Conservation (phyloP, 2,113 vertebrate genomes). For the Okapia johnstoni region DNA sequence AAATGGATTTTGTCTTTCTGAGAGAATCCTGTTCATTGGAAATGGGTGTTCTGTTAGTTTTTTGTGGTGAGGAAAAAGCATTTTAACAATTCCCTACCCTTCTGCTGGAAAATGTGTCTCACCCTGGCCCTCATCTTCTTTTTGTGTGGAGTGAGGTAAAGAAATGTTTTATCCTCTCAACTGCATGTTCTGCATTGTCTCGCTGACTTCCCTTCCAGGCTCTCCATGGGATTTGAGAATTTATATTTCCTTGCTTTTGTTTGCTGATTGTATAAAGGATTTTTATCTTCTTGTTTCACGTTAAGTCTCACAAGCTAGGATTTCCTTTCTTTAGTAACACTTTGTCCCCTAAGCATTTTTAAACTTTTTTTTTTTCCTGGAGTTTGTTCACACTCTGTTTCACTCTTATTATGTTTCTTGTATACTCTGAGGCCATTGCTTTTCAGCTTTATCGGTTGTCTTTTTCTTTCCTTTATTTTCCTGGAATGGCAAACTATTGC, state of each 20-base stretch:
- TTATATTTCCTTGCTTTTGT: conserved; percentile 59
- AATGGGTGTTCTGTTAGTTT: not conserved
- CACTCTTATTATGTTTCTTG: not conserved
- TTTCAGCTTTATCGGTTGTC: not conserved
- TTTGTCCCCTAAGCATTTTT: conserved; percentile 4
- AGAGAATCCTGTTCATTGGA: not conserved
- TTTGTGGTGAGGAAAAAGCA: conserved; percentile 35
- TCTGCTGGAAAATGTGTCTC: conserved; percentile 61
- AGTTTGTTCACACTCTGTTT: conserved; percentile 34
- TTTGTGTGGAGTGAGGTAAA: conserved; percentile 62
- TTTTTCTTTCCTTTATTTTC: not conserved
- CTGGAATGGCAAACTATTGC: not conserved
- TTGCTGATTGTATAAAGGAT: conserved; percentile 50
- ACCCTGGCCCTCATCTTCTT: conserved; percentile 67
- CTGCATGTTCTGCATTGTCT: conserved; percentile 57
- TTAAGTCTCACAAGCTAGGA: conserved; percentile 40
- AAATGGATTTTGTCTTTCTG: not conserved
- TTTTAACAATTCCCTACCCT: conserved; percentile 33
- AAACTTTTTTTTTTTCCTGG: not conserved
- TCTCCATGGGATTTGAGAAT: conserved; percentile 38
- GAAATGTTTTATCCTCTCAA: conserved; percentile 63
- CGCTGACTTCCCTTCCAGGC: conserved; percentile 65
- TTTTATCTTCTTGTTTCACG: conserved; percentile 38
- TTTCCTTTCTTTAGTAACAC: conserved; percentile 36
- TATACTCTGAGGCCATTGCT: not conserved